phyloP scores from a whole-genome alignment of 2,888 invertebrate species.

The Parthenolecanium corni region DNA sequence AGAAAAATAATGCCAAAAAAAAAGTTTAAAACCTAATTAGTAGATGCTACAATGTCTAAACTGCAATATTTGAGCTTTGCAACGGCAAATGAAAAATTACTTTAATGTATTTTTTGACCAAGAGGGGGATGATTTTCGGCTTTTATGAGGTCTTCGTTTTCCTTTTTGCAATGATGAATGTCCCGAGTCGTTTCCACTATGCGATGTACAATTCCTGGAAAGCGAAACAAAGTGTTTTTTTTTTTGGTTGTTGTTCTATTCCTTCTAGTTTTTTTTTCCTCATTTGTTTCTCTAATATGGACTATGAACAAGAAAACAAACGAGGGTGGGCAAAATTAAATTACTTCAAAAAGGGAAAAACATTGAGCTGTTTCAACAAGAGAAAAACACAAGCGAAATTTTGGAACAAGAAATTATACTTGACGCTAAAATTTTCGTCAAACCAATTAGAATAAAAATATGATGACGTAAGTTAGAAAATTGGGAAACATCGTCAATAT shows the following conservation, averaged over 20 bases:
- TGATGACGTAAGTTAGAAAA: too few species aligned
- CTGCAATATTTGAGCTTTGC: background rate
- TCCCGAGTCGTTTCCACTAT: constrained; percentile 1
- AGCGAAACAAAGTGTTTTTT: background rate
- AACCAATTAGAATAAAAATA: too few species aligned
- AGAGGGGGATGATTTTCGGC: constrained; percentile 18
- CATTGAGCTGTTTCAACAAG: too few species aligned
- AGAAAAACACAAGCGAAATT: too few species aligned
- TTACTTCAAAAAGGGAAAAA: too few species aligned
- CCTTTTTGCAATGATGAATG: constrained; percentile 7
- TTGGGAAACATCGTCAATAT: too few species aligned
- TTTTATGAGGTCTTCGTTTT: constrained; percentile 4
- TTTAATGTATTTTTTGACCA: constrained; percentile 12
- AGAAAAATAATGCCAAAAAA: background rate
- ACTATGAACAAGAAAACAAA: too few species aligned
- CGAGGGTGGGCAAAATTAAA: too few species aligned
- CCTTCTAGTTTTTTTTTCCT: constrained; percentile 4
- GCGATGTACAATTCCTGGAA: constrained; percentile 8
- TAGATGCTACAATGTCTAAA: background rate
- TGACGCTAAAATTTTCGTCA: too few species aligned
- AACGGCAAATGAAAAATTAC: constrained; percentile 1
- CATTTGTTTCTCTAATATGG: background rate
- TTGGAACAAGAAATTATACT: too few species aligned
- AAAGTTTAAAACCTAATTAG: background rate
- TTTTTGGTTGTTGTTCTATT: too few species aligned